Evolutionary conservation across 1,140 invertebrate genomes (phyloP), one percentile per base, ranked within the genome.

Genomic region (Pemphigus obesinymphae): DNA sequence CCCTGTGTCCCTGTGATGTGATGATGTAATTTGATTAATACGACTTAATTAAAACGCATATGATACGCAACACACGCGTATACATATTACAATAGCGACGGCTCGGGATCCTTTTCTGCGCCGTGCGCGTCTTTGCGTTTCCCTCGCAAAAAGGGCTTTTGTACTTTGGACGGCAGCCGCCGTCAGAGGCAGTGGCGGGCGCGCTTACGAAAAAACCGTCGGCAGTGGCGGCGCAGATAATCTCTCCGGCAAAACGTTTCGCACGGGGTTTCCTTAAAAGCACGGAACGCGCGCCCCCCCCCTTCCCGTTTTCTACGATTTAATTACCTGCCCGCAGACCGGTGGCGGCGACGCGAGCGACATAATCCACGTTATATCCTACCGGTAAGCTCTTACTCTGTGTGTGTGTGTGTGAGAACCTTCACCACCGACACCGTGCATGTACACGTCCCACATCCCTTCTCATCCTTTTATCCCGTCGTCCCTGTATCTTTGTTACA

Each of bases 321-420:
- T 78, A 78, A 78, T 78, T 78, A 78, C 75, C 75, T 58, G 29
- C 50, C 50, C 50, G n/a, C 34, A 58, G 73, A 76, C 73, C 73
- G 50, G 61, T 34, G 73, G 50, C 50, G 73, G 50, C 50, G 37
- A 37, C 66, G 17, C 50, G n/a, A 34, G 75, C 50, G 48, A 78
- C 75, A 78, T 78, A 78, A 78, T 53, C 75, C 50, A 40, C 75
- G 13, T 40, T 43, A 70, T 70, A 70, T 45, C 37, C 68, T 26
- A 13, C 48, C 31, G 1, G 50, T 76, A 76, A 76, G 73, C 73
- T 76, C 66, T 43, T 45, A n/a, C n/a, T n/a, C n/a, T n/a, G n/a
- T n/a, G n/a, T n/a, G n/a, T n/a, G n/a, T n/a, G n/a, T 37, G 48
- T 26, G 26, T 6, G 17, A 50, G 20, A 26, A 53, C 72, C 72